Evolutionary conservation across 2,113 vertebrate species (phyloP).

Genomic region (Mobula birostris): DNA sequence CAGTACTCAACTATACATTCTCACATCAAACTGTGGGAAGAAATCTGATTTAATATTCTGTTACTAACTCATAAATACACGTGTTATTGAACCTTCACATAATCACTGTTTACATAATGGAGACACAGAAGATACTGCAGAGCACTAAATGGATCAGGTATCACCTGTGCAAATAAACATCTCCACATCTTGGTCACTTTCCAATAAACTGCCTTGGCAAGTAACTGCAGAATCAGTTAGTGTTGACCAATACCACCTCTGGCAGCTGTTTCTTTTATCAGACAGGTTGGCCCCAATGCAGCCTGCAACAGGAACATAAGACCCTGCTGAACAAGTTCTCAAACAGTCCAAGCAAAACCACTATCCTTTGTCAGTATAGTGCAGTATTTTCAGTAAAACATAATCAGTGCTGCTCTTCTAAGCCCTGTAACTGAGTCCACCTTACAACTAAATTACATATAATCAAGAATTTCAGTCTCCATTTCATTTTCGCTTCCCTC

Average conservation of each 20-base stretch:
- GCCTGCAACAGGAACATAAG: not conserved
- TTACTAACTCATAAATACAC: not conserved
- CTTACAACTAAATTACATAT: slow-evolving; percentile 57
- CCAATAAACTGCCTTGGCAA: not conserved
- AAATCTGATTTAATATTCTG: not conserved
- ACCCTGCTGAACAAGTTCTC: too few species aligned
- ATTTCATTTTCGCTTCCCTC: slow-evolving; percentile 96
- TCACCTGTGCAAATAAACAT: not conserved
- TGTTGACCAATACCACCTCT: not conserved
- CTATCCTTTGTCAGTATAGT: not conserved
- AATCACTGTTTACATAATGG: not conserved
- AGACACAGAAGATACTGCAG: not conserved
- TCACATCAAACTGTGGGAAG: not conserved
- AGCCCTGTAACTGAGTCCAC: not conserved
- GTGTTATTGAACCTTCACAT: not conserved
- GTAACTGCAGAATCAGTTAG: not conserved
- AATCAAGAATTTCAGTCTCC: slow-evolving; percentile 93
- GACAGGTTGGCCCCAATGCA: not conserved
- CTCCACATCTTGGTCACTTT: not conserved
- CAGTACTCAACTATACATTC: not conserved
- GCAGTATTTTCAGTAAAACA: not conserved
- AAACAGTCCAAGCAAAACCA: not conserved
- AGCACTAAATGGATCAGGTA: not conserved
- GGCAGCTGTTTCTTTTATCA: not conserved
- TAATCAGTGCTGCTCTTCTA: not conserved